A percentile compares a stretch with the other conserved stretches of the same genome.
Evolutionary conservation across 2,888 invertebrate species (phyloP).

Genomic region (Agrochola litura): DNA sequence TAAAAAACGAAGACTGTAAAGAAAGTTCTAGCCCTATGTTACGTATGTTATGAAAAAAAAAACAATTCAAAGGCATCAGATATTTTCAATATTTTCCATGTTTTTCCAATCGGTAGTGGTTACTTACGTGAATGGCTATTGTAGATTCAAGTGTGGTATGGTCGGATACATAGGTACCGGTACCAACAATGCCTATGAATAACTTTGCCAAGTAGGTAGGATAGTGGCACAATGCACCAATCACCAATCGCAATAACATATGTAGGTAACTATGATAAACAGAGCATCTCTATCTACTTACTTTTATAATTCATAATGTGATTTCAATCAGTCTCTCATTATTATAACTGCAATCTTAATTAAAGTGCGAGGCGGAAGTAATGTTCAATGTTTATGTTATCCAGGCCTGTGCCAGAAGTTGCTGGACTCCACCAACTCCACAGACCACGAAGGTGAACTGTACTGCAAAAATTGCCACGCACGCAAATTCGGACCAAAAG

Average conservation of each 20-base stretch:
- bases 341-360: neutral
- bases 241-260: neutral
- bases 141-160: slow-evolving; percentile 22
- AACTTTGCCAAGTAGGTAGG: neutral
- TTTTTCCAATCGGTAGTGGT: slow-evolving; percentile 15
- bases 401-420: slow-evolving; percentile 98
- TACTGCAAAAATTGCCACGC: slow-evolving; percentile 99
- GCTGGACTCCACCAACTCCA: slow-evolving; percentile 99
- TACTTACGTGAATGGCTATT: slow-evolving; percentile 12
- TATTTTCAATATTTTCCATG: neutral
- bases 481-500: slow-evolving; percentile 99
- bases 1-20: neutral
- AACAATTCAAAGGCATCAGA: neutral
- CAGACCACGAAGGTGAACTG: slow-evolving; percentile 98
- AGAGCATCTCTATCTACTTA: too few relatives aligned
- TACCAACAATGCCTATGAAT: slow-evolving; percentile 3
- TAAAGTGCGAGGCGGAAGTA: neutral
- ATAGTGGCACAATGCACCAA: slow-evolving; percentile 2
- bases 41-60: neutral
- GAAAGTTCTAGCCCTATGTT: neutral
- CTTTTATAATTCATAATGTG: neutral
- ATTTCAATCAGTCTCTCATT: neutral
- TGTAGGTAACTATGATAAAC: neutral
- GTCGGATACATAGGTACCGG: neutral
- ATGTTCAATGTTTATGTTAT: slow-evolving; percentile 50